Evolutionary conservation across 1,140 invertebrate genomes (phyloP).

Genomic region (Steinernema khuongi): DNA sequence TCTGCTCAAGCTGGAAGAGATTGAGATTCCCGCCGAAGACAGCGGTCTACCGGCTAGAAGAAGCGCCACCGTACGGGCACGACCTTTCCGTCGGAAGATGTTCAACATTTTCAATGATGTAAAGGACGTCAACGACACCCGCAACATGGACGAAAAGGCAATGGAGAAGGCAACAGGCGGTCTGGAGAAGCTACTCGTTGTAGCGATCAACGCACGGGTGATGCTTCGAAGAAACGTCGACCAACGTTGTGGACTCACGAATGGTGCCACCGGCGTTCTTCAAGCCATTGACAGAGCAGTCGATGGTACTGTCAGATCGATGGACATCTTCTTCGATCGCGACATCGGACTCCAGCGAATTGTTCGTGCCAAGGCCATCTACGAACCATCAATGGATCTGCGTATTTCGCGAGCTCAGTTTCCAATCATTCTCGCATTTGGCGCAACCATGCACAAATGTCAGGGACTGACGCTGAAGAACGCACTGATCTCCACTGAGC

Average conservation of each 20-base stretch:
- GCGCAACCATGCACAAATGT: conserved; percentile 60
- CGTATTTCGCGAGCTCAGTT: conserved; percentile 54
- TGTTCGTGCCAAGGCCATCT: not conserved
- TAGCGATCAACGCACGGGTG: not conserved
- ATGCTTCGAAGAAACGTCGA: conserved; percentile 11
- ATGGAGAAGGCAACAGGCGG: not conserved
- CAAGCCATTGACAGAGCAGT: not conserved
- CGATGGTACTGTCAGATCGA: not conserved
- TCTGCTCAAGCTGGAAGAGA: not conserved
- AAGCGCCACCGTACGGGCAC: not conserved
- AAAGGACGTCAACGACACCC: not conserved
- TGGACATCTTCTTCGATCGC: not conserved
- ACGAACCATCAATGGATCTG: not conserved
- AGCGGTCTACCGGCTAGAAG: not conserved
- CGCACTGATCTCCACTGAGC: conserved; percentile 50
- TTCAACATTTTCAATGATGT: not conserved
- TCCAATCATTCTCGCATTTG: conserved; percentile 58
- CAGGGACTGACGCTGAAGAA: conserved; percentile 59
- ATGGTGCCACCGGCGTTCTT: not conserved
- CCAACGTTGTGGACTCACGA: not conserved
- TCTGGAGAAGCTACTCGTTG: not conserved
- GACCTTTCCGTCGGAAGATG: not conserved
- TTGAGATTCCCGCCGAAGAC: not conserved
- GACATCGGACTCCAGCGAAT: not conserved
- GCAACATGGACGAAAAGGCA: not conserved